Evolutionary conservation across 1,140 invertebrate genomes (phyloP).

Genomic region (Linepithema humile): DNA sequence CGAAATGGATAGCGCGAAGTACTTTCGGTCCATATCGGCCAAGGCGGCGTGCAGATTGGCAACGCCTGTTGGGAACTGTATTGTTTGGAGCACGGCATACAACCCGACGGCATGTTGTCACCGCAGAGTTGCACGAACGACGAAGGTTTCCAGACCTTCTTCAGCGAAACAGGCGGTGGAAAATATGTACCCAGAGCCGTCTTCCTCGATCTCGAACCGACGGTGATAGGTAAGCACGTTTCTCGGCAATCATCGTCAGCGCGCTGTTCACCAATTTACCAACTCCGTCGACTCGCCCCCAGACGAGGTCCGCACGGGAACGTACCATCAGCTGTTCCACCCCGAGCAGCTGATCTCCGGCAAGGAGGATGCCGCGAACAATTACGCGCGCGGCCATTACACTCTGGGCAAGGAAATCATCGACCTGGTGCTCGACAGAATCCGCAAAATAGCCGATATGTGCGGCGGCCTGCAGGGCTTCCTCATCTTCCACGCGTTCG

Average conservation of each 20-base stretch:
- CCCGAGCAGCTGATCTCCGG: constrained; percentile 89
- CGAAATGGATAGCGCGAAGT: constrained; percentile 70
- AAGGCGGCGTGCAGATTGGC: constrained; percentile 91
- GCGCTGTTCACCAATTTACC: too few relatives aligned
- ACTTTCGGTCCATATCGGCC: constrained; percentile 89
- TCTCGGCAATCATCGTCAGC: neutral
- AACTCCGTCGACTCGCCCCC: neutral
- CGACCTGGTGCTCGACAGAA: constrained; percentile 79
- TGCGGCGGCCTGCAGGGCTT: constrained; percentile 88
- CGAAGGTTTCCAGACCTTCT: constrained; percentile 88
- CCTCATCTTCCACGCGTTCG: constrained; percentile 88
- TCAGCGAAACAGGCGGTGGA: constrained; percentile 88
- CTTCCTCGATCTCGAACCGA: constrained; percentile 93
- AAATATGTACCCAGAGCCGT: constrained; percentile 91
- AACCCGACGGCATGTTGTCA: constrained; percentile 86
- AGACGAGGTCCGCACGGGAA: constrained; percentile 88
- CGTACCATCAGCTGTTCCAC: constrained; percentile 87
- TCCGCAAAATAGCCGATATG: constrained; percentile 85
- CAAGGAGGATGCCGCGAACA: constrained; percentile 86
- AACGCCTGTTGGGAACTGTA: constrained; percentile 89
- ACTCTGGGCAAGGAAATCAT: constrained; percentile 88
- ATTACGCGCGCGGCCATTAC: constrained; percentile 86
- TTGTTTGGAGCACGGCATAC: constrained; percentile 90
- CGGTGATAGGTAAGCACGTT: constrained; percentile 85
- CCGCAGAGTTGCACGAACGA: constrained; percentile 74